A percentile compares a stretch with the other conserved stretches of the same genome.
Conservation (phyloP, 2,113 vertebrate genomes). For the Aleadryas rufinucha region DNA sequence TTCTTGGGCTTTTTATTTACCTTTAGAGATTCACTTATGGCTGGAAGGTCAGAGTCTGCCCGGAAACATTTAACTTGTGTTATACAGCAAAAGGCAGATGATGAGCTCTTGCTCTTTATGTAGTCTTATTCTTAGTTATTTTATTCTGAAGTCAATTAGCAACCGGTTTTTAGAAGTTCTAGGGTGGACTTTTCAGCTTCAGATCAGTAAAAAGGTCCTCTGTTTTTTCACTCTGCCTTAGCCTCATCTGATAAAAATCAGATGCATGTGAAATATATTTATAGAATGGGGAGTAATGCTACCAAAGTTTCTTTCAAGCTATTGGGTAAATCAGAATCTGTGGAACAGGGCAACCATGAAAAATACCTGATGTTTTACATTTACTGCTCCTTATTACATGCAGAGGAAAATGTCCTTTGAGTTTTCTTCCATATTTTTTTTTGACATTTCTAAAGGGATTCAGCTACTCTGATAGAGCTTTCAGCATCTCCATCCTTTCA, state of each 20-base stretch:
- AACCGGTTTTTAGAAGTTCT: not conserved
- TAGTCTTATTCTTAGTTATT: not conserved
- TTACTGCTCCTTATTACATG: not conserved
- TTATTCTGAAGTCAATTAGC: not conserved
- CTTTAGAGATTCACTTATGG: not conserved
- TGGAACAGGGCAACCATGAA: not conserved
- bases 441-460: not conserved
- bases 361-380: not conserved
- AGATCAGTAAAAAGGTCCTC: not conserved
- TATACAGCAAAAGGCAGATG: not conserved
- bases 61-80: not conserved
- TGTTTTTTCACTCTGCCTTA: not conserved
- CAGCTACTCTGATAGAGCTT: not conserved
- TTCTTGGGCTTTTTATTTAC: not conserved
- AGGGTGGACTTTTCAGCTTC: not conserved
- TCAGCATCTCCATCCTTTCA: not conserved
- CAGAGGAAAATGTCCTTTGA: not conserved
- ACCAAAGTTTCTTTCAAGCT: not conserved
- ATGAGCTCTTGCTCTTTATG: not conserved
- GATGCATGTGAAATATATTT: not conserved
- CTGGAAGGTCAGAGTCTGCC: not conserved
- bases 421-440: not conserved
- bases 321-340: not conserved
- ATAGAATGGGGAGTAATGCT: not conserved
- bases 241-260: not conserved